Percentiles rank a stretch among this genome's conserved stretches.
phyloP scores from a whole-genome alignment of 1,140 invertebrate species.

The Drosophila nigromelanica region DNA sequence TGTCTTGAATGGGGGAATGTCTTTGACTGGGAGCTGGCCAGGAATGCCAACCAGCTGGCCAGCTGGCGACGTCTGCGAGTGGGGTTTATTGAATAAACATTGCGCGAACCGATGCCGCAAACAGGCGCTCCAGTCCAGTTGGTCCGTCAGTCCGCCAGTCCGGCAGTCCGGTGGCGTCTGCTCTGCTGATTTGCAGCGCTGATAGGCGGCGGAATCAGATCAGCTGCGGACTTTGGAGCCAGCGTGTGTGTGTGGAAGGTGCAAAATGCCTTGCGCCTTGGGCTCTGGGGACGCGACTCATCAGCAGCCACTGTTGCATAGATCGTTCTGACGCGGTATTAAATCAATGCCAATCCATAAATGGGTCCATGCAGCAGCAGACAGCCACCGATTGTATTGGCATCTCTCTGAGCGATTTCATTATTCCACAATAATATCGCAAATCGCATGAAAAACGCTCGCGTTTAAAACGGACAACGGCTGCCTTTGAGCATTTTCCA shows the following conservation, averaged over 20 bases:
- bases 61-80: conserved; percentile 62
- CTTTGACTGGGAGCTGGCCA: conserved; percentile 14
- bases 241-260: conserved; percentile 53
- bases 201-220: conserved; percentile 81
- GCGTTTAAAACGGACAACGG: conserved; percentile 9
- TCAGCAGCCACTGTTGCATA: conserved; percentile 19
- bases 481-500: conserved; percentile 23
- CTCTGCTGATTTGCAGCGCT: conserved; percentile 57
- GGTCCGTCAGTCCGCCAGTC: no score
- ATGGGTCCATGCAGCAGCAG: conserved; percentile 60
- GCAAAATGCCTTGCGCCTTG: conserved; percentile 82
- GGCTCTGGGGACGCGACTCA: conserved; percentile 66
- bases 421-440: conserved; percentile 78
- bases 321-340: conserved; percentile 62
- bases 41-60: conserved; percentile 50
- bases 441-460: conserved; percentile 33
- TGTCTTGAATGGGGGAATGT: conserved; percentile 79
- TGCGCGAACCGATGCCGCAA: conserved; percentile 20
- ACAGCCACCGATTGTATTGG: conserved; percentile 64
- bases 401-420: conserved; percentile 77
- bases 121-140: not conserved
- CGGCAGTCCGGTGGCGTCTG: conserved; percentile 58
- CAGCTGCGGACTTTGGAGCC: conserved; percentile 67
- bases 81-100: conserved; percentile 83
- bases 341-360: conserved; percentile 83